phyloP scores from a whole-genome alignment of 2,888 invertebrate species.

The Empis stercorea region DNA sequence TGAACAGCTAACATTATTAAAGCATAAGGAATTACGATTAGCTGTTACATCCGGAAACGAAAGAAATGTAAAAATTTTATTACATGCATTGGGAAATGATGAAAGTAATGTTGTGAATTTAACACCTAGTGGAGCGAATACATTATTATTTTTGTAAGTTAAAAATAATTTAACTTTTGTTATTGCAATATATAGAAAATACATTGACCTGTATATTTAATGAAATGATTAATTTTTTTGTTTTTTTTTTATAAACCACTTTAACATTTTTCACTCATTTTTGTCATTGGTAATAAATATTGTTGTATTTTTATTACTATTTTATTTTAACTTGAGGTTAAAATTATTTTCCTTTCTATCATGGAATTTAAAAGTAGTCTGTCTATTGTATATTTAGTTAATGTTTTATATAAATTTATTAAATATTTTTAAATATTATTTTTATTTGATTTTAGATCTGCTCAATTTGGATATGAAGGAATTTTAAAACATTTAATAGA shows the following conservation, averaged over 20 bases:
- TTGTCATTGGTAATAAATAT: neutral
- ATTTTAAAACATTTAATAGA: constrained; percentile 66
- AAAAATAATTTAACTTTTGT: no score
- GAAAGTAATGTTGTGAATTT: constrained; percentile 69
- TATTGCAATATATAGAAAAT: no score
- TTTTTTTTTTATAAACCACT: no score
- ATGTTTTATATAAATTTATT: no score
- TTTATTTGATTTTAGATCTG: constrained; percentile 46
- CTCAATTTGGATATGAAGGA: constrained; percentile 69
- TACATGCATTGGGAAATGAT: constrained; percentile 50
- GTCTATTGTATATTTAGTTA: no score
- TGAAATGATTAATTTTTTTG: neutral
- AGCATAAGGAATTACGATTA: constrained; percentile 63
- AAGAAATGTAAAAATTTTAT: constrained; percentile 47
- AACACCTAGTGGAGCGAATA: constrained; percentile 78
- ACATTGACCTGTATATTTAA: neutral
- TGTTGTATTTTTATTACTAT: neutral
- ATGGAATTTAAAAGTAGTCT: no score
- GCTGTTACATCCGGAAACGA: constrained; percentile 64
- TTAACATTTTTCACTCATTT: no score
- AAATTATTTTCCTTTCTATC: no score
- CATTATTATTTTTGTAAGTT: constrained; percentile 71
- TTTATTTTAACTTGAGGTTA: no score
- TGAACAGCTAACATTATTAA: constrained; percentile 41
- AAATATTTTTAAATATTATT: no score